Evolutionary conservation across 2,113 vertebrate genomes (phyloP).

Genomic region (Dermatemys mawii): DNA sequence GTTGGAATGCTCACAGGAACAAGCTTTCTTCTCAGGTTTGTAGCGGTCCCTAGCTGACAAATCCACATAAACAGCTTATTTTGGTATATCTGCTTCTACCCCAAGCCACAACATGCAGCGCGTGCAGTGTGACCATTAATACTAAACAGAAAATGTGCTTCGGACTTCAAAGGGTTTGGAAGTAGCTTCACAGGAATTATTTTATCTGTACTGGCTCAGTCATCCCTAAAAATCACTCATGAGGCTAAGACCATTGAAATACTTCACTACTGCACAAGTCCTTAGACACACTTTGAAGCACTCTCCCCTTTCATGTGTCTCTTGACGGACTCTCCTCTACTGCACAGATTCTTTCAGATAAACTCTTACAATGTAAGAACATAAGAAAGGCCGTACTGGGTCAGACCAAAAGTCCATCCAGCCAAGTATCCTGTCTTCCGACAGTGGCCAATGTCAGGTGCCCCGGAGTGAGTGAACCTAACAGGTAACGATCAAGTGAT

Average conservation of each 20-base stretch:
- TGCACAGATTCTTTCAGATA: background rate
- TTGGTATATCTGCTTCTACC: background rate
- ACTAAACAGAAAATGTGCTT: background rate
- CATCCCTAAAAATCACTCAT: background rate
- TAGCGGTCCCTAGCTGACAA: background rate
- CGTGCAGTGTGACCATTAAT: background rate
- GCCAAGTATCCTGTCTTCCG: too few relatives aligned
- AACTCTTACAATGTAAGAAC: background rate
- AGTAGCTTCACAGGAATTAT: background rate
- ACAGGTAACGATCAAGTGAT: too few relatives aligned
- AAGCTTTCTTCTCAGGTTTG: background rate
- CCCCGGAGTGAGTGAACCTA: too few relatives aligned
- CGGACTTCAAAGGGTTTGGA: background rate
- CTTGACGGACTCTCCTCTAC: background rate
- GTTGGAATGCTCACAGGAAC: background rate
- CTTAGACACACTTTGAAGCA: background rate
- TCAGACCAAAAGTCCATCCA: too few relatives aligned
- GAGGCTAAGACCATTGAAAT: background rate
- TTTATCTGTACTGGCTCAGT: rapidly evolving
- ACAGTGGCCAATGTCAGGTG: too few relatives aligned
- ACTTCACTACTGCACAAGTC: background rate
- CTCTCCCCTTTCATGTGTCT: background rate
- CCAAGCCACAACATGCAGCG: background rate
- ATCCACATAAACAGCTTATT: background rate
- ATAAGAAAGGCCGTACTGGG: too few relatives aligned